These are phyloP conservation scores for Agrypnia vestita DNA, from an alignment of 1,140 invertebrate genomes.

Conservation along the genomic window DNA sequence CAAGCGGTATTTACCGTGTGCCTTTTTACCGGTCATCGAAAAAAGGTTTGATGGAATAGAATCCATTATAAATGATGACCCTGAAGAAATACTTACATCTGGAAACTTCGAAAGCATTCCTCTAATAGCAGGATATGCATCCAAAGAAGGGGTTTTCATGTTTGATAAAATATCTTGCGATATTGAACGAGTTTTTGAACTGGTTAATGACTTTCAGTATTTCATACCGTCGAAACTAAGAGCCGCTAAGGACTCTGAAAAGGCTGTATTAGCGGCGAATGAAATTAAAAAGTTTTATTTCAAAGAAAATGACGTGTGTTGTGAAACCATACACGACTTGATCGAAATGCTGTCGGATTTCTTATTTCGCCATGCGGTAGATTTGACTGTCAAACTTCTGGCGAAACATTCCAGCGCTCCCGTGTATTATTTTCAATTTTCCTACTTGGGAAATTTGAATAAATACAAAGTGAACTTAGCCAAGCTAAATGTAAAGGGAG, in stretches of 20 bases:
- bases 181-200: constrained; percentile 21
- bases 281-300: constrained; percentile 48
- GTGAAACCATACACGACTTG: neutral
- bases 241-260: neutral
- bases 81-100: constrained; percentile 28
- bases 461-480: constrained; percentile 8
- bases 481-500: constrained; percentile 31
- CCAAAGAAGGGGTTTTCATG: constrained; percentile 42
- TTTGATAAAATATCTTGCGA: constrained; percentile 42
- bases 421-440: constrained; percentile 48
- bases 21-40: constrained; percentile 46
- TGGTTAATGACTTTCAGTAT: constrained; percentile 43
- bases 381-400: constrained; percentile 38
- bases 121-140: constrained; percentile 38
- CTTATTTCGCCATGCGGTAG: constrained; percentile 18
- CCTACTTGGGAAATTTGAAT: constrained; percentile 49
- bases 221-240: constrained; percentile 44
- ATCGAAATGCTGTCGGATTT: constrained; percentile 43
- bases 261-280: constrained; percentile 2
- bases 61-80: constrained; percentile 41
- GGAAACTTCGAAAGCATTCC: constrained; percentile 28
- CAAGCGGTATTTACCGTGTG: constrained; percentile 25
- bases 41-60: constrained; percentile 4
- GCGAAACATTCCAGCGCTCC: constrained; percentile 26
- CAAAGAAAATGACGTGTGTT: neutral